Evolutionary conservation across 1,140 invertebrate species (phyloP), one percentile per base, ranked within the genome.

Genomic region (Bradysia coprophila): DNA sequence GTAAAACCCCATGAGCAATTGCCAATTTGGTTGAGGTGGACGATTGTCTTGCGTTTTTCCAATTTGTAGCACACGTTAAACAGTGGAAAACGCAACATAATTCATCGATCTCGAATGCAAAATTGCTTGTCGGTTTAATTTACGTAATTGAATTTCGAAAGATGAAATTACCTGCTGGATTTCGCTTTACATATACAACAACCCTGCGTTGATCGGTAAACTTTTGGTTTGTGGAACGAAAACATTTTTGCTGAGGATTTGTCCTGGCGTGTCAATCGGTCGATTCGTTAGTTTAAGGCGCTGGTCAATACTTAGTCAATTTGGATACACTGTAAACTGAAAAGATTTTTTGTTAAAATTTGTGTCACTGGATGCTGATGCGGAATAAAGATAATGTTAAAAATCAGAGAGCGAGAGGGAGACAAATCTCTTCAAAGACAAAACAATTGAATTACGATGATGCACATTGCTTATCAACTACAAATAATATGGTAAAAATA

Each of bases 141-240:
- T n/a, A n/a, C 23, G 18, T 38, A 43, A 31, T 20, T 15, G 28
- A 32, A 1, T 20, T 13, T n/a, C 38, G 13, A 37, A 43, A 43
- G 24, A 32, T 22, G 10, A 11, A 2, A 38, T 52, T 52, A 64
- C 75, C 75, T 81, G 70, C 78, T 81, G 6, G 83, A 88, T 66
- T 90, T 90, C 10, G 83, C 85, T 62, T 82, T 78, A 59, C 85
- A 89, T 51, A 90, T 90, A 59, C 85, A 90, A 61, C 85, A 90
- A 38, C 85, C 84, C 42, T 76, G 77, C 31, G 75, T 68, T 34
- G 83, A 88, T 44, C 84, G 72, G 57, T 88, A 89, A 41, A 87
- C 84, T 69, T 86, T 85, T 44, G 84, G 85, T 59, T 84, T 86
- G 59, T 89, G 84, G 62, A 88, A 90, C 59, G 78, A 84, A 61